Conservation (phyloP, 2,797 vertebrate genomes). For the Tokudaia tokunoshimensis region DNA sequence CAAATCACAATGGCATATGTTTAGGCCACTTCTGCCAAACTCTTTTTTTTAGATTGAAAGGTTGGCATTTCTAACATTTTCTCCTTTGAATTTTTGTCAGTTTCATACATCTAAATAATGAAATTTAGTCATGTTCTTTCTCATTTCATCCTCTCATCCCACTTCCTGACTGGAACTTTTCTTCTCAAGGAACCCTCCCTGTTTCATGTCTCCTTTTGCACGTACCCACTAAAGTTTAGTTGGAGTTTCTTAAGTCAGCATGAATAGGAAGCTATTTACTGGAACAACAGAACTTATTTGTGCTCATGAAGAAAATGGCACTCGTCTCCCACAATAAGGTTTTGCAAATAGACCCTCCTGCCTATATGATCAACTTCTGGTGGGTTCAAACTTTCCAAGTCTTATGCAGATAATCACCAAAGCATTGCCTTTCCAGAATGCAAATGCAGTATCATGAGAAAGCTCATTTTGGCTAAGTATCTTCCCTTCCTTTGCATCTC, state of each 20-base stretch:
- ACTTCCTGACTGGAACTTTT: not conserved
- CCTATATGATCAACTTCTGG: not conserved
- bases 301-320: not conserved
- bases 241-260: not conserved
- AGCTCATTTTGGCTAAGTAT: not conserved
- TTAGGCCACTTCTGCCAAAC: not conserved
- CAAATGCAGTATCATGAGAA: not conserved
- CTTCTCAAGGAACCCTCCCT: not conserved
- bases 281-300: not conserved
- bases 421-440: not conserved
- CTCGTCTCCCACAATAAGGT: not conserved
- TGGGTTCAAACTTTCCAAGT: not conserved
- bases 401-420: not conserved
- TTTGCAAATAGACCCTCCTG: not conserved
- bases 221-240: not conserved
- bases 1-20: not conserved
- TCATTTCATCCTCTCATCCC: not conserved
- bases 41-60: not conserved
- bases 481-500: not conserved
- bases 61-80: not conserved
- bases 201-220: not conserved
- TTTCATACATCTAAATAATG: not conserved
- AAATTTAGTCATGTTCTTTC: not conserved
- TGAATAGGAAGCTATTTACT: not conserved
- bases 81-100: not conserved